Evolutionary conservation across 2,113 vertebrate genomes (phyloP), one percentile per base, ranked within the genome.

Genomic region (Toxostoma redivivum): DNA sequence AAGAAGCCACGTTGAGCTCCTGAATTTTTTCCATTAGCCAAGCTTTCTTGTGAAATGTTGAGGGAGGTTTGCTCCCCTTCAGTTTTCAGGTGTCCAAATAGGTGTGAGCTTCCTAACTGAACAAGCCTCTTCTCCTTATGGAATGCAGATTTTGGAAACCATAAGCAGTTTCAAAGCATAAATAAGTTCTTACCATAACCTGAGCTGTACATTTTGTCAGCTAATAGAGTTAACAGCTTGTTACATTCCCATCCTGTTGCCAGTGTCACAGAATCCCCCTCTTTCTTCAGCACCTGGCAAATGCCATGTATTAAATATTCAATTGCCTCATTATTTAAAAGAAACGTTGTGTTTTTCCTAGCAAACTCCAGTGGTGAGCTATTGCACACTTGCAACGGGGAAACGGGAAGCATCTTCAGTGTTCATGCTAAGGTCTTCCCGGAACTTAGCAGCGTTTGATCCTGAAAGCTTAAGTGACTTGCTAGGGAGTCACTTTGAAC

Each of bases 401-500:
- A 88, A 85, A 86, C 9, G 27, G 69, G 61, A 89, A 91, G 22
- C n/a, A 57, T 12, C 50, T 84, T 61, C 61, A 47, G 27, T 19
- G 62, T 6, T 62, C 58, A 31, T 4, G 35, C 35, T 62, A 58
- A 53, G 30, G 28, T 60, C 64, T 92, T 85, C 74, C 38, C 45
- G 56, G 70, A 86, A 90, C 50, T 58, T 3, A 50, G 48, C 3
- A 1, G 35, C 3, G 7, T 74, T 81, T 88, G 69, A 83, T 88
- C 61, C 66, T 72, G 69, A 80, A 86, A 83, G 48, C 24, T 77
- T 67, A 91, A 86, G 80, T 35, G 38, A 53, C 37, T 70, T 86
- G 69, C 28, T 60, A 42, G 19, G 47, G 56, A 86, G 40, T 77
- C 48, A 70, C 50, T 94, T 70, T 81, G 56, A 90, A 84, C 27